Percentiles rank a stretch among this genome's conserved stretches.
Conservation (phyloP, 2,797 vertebrate species). For the Merluccius polli region DNA sequence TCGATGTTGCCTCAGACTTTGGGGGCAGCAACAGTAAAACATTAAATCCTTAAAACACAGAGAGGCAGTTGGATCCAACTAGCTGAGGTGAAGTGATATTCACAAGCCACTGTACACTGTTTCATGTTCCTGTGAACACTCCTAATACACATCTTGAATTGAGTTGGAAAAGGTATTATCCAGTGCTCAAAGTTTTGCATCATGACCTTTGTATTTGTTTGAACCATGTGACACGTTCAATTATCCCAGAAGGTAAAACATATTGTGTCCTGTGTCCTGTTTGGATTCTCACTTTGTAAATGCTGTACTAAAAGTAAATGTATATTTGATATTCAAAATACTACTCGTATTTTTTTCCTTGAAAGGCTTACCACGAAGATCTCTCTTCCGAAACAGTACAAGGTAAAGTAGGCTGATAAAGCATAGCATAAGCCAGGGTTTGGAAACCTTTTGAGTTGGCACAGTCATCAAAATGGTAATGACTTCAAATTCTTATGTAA, state of each 20-base stretch:
- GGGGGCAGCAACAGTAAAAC: conserved; percentile 43
- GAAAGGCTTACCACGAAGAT: too few species aligned
- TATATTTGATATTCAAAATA: neutral
- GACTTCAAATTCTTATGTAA: neutral
- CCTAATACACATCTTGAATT: neutral
- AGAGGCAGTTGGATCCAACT: neutral
- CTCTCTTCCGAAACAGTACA: too few species aligned
- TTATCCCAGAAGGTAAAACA: neutral
- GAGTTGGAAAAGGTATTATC: neutral
- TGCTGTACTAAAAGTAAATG: neutral
- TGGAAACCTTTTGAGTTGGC: neutral
- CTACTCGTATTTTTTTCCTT: neutral
- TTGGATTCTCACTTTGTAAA: neutral
- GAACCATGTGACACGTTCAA: neutral
- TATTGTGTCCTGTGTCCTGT: neutral
- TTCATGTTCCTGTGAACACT: neutral
- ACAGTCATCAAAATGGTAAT: neutral
- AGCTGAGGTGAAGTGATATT: neutral
- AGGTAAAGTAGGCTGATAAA: too few species aligned
- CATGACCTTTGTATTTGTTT: neutral
- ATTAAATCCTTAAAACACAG: conserved; percentile 12
- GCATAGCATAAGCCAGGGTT: too few species aligned
- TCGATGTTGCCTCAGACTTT: conserved; percentile 42
- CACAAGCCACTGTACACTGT: neutral
- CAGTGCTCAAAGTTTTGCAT: neutral